These are phyloP conservation scores for Synergus laeviventris DNA, from an alignment of 2,888 invertebrate species.

Conservation along the genomic window DNA sequence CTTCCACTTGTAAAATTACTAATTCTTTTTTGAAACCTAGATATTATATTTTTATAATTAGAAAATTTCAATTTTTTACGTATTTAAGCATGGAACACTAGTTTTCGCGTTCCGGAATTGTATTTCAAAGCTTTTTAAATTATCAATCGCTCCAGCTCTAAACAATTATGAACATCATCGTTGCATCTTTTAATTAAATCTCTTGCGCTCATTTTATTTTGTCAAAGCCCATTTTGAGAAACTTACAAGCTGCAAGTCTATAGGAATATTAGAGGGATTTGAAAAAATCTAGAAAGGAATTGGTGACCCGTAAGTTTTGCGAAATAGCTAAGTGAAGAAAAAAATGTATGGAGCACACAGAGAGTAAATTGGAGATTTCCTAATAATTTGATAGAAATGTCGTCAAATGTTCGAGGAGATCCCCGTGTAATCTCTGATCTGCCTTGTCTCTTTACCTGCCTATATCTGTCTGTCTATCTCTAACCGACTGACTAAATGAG, in stretches of 20 bases:
- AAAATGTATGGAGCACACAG: background rate
- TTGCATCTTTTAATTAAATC: background rate
- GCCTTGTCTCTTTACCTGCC: constrained; percentile 37
- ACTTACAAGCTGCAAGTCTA: background rate
- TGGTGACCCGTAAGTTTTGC: background rate
- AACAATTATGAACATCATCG: background rate
- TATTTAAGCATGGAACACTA: background rate
- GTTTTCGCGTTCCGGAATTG: background rate
- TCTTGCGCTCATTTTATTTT: background rate
- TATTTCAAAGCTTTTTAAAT: background rate
- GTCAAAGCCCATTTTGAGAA: background rate
- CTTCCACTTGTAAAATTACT: background rate
- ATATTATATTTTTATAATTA: background rate
- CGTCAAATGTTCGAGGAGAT: constrained; percentile 9
- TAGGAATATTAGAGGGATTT: background rate
- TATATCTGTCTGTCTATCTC: constrained; percentile 55
- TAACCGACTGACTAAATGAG: constrained; percentile 58
- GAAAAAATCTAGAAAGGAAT: background rate
- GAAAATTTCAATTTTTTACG: background rate
- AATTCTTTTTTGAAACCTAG: background rate
- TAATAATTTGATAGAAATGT: background rate
- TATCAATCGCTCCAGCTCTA: background rate
- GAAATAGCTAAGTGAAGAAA: background rate
- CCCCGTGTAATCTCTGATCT: constrained; percentile 19
- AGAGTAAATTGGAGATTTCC: background rate